A percentile compares a stretch with the other conserved stretches of the same genome.
phyloP scores from a whole-genome alignment of 2,113 vertebrate genomes.

The Tenrec ecaudatus region DNA sequence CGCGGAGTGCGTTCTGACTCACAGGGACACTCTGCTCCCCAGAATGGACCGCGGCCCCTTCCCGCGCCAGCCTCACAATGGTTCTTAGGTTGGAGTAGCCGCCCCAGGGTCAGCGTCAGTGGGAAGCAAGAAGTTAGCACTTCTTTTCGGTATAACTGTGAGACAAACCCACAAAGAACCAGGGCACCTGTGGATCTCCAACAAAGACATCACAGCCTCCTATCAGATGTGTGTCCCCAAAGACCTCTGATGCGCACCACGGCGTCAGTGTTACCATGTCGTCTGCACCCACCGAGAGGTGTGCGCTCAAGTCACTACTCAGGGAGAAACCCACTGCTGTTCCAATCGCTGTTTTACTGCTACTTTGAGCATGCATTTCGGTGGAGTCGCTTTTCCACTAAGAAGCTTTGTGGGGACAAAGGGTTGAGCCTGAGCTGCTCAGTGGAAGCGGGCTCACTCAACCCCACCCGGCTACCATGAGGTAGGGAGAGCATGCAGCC shows the following conservation, averaged over 20 bases:
- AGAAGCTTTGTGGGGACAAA: neutral
- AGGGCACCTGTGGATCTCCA: rapidly evolving
- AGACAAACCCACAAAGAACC: rapidly evolving
- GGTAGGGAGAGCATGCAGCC: neutral
- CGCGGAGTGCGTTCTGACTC: too few species aligned
- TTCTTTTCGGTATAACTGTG: too few species aligned
- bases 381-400: neutral
- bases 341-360: neutral
- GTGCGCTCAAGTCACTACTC: neutral
- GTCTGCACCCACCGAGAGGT: neutral
- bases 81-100: too few species aligned
- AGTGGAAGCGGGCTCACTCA: neutral
- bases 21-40: too few species aligned
- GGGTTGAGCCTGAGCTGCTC: neutral
- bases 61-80: too few species aligned
- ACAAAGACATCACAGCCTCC: neutral
- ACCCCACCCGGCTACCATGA: neutral
- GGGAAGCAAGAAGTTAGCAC: too few species aligned
- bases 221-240: rapidly evolving
- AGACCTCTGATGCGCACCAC: rapidly evolving
- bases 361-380: neutral
- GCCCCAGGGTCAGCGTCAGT: too few species aligned
- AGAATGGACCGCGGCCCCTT: too few species aligned
- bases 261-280: rapidly evolving
- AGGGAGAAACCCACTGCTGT: neutral